Evolutionary conservation across 2,797 vertebrate species (phyloP), one percentile per base, ranked within the genome.

Genomic region (Anomalospiza imberbis): DNA sequence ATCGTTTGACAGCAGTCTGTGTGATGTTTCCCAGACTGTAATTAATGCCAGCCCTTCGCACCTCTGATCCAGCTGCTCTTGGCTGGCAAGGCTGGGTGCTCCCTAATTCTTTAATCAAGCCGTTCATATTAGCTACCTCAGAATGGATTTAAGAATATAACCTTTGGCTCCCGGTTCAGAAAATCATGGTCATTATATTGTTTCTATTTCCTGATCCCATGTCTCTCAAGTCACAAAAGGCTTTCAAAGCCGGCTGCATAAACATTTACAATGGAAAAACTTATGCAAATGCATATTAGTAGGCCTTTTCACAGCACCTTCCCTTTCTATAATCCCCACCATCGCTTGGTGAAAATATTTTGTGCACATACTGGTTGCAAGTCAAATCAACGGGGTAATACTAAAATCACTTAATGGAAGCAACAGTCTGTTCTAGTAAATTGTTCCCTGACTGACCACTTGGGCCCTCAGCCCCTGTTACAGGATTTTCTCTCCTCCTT

Each of bases 141-240:
- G 71, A 88, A 82, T 82, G 95, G n/a, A 67, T 85, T 91, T 76
- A 93, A 90, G 91, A 94, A 85, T 38, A 70, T 38, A 91, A 92
- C 83, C 74, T 94, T 88, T 96, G 89, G 89, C 91, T 94, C 71
- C 65, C 7, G 0, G 80, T 88, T 87, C 83, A 97, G 95, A 97
- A 96, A 97, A 90, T 85, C 61, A 74, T 91, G 65, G 89, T 95
- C 93, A 91, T 79, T 34, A 94, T 90, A 95, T 96, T 96, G 93
- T 95, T 95, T 86, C 93, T 96, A 2, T 94, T 97, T 96, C 96
- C 95, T 91, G 91, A 94, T 93, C 61, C 85, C 94, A 55, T 51
- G 93, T 90, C 71, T 93, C 88, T 87, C 74, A 85, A 91, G 93
- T 73, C 90, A 95, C 77, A 93, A 94, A 96, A 92, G 94, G 53